A percentile compares a stretch with the other conserved stretches of the same genome.
phyloP scores from a whole-genome alignment of 2,113 vertebrate genomes.

The Aphyosemion australe region DNA sequence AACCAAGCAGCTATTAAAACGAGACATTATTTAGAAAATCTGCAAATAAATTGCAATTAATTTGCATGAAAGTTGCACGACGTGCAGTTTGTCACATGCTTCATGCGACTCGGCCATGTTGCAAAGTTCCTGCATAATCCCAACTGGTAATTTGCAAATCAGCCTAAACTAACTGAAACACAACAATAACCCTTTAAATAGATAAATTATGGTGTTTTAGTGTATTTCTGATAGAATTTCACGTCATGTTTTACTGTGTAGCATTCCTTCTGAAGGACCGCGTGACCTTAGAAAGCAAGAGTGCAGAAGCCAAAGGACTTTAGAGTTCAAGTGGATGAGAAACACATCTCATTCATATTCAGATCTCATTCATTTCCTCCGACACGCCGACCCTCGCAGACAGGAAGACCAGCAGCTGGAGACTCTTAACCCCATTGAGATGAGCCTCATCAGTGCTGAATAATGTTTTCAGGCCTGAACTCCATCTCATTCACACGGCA shows the following conservation, averaged over 20 bases:
- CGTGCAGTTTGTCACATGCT: too few species aligned
- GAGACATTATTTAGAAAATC: too few species aligned
- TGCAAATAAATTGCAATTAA: too few species aligned
- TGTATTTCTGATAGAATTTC: too few species aligned
- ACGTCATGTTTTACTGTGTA: not conserved
- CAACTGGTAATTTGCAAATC: too few species aligned
- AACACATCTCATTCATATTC: slow-evolving; percentile 32
- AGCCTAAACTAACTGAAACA: too few species aligned
- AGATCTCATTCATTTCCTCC: slow-evolving; percentile 3
- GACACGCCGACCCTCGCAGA: slow-evolving; percentile 15
- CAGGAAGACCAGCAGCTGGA: slow-evolving; percentile 57
- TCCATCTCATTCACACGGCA: slow-evolving; percentile 30
- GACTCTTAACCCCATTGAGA: slow-evolving; percentile 25
- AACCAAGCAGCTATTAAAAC: too few species aligned
- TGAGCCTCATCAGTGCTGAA: slow-evolving; percentile 31
- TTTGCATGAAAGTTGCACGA: too few species aligned
- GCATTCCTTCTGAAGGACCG: not conserved
- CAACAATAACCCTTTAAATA: too few species aligned
- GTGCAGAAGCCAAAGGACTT: slow-evolving; percentile 9
- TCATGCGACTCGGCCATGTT: too few species aligned
- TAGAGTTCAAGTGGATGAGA: slow-evolving; percentile 15
- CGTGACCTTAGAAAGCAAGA: not conserved
- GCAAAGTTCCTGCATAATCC: too few species aligned
- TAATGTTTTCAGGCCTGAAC: slow-evolving; percentile 24
- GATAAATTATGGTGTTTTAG: too few species aligned